A percentile compares a stretch with the other conserved stretches of the same genome.
These are phyloP conservation scores for Sebastes hopkinsi DNA, from an alignment of 2,797 vertebrate species.

Conservation along the genomic window DNA sequence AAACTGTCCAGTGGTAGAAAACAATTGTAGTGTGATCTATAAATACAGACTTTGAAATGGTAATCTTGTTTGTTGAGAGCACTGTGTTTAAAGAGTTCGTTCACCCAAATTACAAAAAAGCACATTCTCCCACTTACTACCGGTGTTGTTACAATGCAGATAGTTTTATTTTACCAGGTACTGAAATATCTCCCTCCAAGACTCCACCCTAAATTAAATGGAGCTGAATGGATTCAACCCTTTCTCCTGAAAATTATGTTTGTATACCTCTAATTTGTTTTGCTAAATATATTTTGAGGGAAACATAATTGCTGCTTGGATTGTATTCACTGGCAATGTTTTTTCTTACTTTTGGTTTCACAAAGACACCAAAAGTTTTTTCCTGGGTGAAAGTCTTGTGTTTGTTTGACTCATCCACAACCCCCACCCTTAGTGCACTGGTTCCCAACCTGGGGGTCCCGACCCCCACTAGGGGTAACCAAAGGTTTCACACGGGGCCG, in stretches of 20 bases:
- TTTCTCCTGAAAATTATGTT: not conserved
- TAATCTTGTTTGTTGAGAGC: not conserved
- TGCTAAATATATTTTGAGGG: not conserved
- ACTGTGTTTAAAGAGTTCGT: not conserved
- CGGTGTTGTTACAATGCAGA: not conserved
- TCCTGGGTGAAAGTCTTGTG: too few relatives aligned
- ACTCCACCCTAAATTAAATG: not conserved
- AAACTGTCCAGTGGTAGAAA: slow-evolving; percentile 35
- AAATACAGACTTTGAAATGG: not conserved
- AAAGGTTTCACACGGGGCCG: too few relatives aligned
- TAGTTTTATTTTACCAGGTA: not conserved
- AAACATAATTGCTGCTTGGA: not conserved
- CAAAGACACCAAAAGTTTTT: too few relatives aligned
- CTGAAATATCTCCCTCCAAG: not conserved
- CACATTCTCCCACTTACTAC: not conserved
- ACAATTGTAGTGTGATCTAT: slow-evolving; percentile 22
- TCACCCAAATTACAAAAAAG: not conserved
- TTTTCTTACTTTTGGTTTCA: too few relatives aligned
- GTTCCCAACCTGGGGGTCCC: too few relatives aligned
- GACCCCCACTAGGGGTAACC: too few relatives aligned
- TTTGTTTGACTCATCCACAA: too few relatives aligned
- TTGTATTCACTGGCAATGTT: not conserved
- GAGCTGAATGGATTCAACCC: not conserved
- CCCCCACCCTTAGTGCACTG: too few relatives aligned
- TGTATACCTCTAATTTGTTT: not conserved